Conservation (phyloP, 2,888 invertebrate species). For the Chloroclysta siterata region DNA sequence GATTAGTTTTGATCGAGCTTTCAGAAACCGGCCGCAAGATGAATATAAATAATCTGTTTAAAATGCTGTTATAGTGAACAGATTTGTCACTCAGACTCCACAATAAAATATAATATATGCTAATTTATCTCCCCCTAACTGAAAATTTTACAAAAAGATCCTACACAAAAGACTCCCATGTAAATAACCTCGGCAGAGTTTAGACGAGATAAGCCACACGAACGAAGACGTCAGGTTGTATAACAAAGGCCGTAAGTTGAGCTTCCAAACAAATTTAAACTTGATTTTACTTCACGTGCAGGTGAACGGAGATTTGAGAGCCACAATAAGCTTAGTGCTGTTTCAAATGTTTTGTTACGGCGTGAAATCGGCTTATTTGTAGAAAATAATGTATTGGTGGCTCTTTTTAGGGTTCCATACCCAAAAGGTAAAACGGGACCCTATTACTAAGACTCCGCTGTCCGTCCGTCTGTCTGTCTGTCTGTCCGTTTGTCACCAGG, state of each 20-base stretch:
- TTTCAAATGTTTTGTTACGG: constrained; percentile 2
- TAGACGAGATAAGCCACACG: constrained; percentile 48
- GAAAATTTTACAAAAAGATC: constrained; percentile 14
- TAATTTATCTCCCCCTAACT: constrained; percentile 12
- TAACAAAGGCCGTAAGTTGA: constrained; percentile 52
- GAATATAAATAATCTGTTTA: background rate
- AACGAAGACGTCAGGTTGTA: constrained; percentile 58
- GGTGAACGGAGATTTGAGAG: constrained; percentile 15
- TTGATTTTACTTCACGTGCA: constrained; percentile 32
- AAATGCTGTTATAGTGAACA: too few relatives aligned
- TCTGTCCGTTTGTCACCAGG: too few relatives aligned
- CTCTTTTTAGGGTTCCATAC: too few relatives aligned
- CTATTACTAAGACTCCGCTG: too few relatives aligned
- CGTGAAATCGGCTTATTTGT: background rate
- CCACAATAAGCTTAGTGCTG: constrained; percentile 10
- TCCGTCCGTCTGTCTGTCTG: too few relatives aligned
- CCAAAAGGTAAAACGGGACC: too few relatives aligned
- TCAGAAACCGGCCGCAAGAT: too few relatives aligned
- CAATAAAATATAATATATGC: constrained; percentile 12
- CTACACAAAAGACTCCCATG: constrained; percentile 37
- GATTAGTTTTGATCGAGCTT: too few relatives aligned
- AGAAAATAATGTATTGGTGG: background rate
- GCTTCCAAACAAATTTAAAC: constrained; percentile 48
- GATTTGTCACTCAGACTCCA: background rate
- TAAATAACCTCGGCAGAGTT: constrained; percentile 44